Evolutionary conservation across 2,113 vertebrate species (phyloP).

Genomic region (Probosciger aterrimus): DNA sequence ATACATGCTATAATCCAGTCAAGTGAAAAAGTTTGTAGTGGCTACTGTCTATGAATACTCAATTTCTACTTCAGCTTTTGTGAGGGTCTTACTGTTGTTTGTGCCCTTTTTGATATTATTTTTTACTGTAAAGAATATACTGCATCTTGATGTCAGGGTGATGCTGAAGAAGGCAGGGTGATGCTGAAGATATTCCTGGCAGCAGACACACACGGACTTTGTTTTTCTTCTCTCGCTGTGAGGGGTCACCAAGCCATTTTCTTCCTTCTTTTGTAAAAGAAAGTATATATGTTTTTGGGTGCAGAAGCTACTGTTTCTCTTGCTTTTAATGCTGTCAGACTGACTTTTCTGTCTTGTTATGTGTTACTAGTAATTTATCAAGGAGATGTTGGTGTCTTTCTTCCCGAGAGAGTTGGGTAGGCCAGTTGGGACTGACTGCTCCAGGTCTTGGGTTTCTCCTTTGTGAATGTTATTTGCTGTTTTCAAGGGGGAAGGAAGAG

Average conservation of each 20-base stretch:
- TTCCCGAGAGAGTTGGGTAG: background rate
- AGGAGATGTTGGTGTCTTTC: background rate
- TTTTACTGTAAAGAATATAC: background rate
- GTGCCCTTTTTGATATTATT: background rate
- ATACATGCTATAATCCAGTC: background rate
- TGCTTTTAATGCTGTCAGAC: background rate
- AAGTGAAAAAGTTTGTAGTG: background rate
- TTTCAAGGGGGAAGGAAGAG: background rate
- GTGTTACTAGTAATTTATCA: background rate
- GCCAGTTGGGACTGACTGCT: background rate
- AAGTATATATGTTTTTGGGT: background rate
- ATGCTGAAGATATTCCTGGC: background rate
- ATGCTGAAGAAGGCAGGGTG: background rate
- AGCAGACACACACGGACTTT: background rate
- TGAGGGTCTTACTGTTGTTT: fast-evolving
- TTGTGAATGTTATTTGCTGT: background rate
- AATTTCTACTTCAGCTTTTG: background rate
- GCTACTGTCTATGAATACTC: background rate
- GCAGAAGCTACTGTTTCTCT: background rate
- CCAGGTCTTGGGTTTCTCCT: background rate
- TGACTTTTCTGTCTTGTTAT: background rate
- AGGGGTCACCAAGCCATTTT: background rate
- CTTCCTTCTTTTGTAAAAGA: background rate
- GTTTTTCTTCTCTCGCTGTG: background rate
- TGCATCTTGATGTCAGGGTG: background rate